A percentile compares a stretch with the other conserved stretches of the same genome.
Conservation (phyloP, 2,113 vertebrate species). For the Cisticola juncidis region DNA sequence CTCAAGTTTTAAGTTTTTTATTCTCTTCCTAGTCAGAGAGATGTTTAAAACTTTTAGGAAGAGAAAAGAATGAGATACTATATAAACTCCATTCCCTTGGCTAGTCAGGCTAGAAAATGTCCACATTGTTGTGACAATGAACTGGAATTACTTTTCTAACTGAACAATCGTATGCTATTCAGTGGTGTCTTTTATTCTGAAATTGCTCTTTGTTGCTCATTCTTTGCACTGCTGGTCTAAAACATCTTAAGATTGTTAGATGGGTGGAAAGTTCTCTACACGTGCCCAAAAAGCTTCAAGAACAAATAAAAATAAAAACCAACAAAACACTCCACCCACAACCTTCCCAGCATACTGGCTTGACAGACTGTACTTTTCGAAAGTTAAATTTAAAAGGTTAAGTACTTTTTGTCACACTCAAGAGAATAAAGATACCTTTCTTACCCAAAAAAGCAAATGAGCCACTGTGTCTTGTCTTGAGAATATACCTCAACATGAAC, state of each 20-base stretch:
- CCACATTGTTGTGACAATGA: not conserved
- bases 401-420: not conserved
- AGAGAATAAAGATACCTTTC: not conserved
- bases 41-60: not conserved
- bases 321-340: not conserved
- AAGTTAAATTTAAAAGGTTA: not conserved
- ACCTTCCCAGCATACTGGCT: not conserved
- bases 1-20: not conserved
- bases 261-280: not conserved
- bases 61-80: not conserved
- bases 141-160: not conserved
- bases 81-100: not conserved
- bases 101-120: not conserved
- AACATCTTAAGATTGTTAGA: not conserved
- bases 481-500: conserved; percentile 24
- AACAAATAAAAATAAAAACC: not conserved
- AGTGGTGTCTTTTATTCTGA: not conserved
- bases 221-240: not conserved
- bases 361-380: not conserved
- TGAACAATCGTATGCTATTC: not conserved
- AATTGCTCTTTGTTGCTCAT: not conserved
- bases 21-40: not conserved
- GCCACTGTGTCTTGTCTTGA: conserved; percentile 22
- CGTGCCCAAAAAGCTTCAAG: not conserved
- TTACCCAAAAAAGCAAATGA: conserved; percentile 27